phyloP scores from a whole-genome alignment of 2,888 invertebrate species.

The Pyrrhosoma nymphula region DNA sequence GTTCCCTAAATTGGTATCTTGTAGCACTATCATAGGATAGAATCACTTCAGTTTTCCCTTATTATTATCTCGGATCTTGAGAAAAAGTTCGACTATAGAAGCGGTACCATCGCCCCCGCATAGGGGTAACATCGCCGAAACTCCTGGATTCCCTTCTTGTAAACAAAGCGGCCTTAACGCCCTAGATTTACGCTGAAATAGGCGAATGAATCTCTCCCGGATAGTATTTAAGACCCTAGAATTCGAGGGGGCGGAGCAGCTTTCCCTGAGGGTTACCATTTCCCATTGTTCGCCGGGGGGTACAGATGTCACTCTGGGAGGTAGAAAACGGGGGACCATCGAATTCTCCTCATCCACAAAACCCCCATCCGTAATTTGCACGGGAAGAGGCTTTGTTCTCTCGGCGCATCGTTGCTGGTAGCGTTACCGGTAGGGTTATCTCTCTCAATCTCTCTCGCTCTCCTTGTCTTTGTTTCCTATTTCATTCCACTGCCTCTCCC shows the following conservation, averaged over 20 bases:
- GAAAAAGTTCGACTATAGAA: background rate
- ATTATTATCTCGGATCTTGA: too few relatives aligned
- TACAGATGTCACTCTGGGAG: background rate
- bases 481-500: background rate
- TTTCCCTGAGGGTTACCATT: background rate
- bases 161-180: background rate
- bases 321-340: background rate
- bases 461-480: background rate
- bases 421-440: background rate
- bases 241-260: background rate
- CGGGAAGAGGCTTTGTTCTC: conserved; percentile 7
- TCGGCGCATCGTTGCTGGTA: background rate
- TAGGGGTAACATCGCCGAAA: background rate
- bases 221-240: background rate
- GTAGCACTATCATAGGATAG: too few relatives aligned
- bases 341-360: background rate
- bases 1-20: too few relatives aligned
- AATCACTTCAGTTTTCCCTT: too few relatives aligned
- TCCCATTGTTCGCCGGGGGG: background rate
- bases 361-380: conserved; percentile 22
- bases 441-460: background rate
- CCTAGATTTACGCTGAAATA: background rate
- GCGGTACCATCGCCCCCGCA: background rate
- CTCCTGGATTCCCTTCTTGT: background rate
- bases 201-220: background rate